A percentile compares a stretch with the other conserved stretches of the same genome.
Evolutionary conservation across 2,113 vertebrate species (phyloP).

Genomic region (Megaleporinus macrocephalus): DNA sequence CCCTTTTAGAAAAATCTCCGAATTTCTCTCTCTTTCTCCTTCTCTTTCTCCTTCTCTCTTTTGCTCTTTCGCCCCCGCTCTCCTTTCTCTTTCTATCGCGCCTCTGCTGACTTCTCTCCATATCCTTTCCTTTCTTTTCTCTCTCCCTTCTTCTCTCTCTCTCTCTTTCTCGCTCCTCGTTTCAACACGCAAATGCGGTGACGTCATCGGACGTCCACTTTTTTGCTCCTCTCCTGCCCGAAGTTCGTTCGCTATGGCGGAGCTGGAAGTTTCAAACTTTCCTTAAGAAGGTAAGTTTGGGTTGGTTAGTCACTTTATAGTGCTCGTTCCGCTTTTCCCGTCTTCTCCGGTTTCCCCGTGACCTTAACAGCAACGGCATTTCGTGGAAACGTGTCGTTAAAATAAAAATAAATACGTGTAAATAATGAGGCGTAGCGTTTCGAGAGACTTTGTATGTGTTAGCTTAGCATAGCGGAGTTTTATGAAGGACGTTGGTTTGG

Average conservation of each 20-base stretch:
- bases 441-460: conserved; percentile 2
- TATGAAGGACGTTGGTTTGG: conserved; percentile 18
- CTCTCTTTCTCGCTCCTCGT: not conserved
- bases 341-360: not conserved
- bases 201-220: conserved; percentile 70
- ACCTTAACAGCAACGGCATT: not conserved
- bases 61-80: not conserved
- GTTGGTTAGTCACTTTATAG: not conserved
- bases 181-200: conserved; percentile 59
- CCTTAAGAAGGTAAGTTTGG: conserved; percentile 77
- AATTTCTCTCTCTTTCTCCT: no score
- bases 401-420: not conserved
- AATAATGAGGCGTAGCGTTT: not conserved
- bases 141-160: no score
- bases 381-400: not conserved
- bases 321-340: not conserved
- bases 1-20: no score
- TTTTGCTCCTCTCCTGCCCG: conserved; percentile 42
- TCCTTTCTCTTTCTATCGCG: no score
- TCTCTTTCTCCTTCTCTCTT: not conserved
- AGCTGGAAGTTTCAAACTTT: conserved; percentile 73
- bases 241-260: conserved; percentile 76
- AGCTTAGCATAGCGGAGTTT: not conserved
- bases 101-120: no score
- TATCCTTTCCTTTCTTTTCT: no score